These are phyloP conservation scores for Thomomys bottae DNA, from an alignment of 2,113 vertebrate species.

Conservation along the genomic window DNA sequence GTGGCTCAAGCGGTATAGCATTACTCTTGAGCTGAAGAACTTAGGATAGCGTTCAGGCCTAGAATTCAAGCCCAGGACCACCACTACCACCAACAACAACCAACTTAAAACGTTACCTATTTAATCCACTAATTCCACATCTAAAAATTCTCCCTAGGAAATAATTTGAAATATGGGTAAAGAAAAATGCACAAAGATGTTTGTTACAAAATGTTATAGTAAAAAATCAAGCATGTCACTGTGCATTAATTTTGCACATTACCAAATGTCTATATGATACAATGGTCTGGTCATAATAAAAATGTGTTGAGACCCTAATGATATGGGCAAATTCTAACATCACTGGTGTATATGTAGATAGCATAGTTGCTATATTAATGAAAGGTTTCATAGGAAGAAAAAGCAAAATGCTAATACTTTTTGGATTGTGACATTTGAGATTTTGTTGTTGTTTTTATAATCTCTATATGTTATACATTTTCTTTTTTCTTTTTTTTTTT, in stretches of 20 bases:
- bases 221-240: not conserved
- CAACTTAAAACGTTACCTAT: too few species aligned
- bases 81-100: too few species aligned
- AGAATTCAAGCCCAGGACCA: too few species aligned
- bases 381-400: conserved; percentile 1
- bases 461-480: not conserved
- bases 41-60: too few species aligned
- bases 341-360: not conserved
- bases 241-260: not conserved
- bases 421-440: not conserved
- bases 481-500: too few species aligned
- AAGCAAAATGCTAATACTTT: conserved; percentile 34
- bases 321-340: not conserved
- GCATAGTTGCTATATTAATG: not conserved
- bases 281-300: not conserved
- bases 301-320: conserved; percentile 3
- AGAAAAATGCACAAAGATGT: not conserved
- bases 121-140: conserved; percentile 31
- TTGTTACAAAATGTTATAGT: conserved; percentile 15
- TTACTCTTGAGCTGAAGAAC: too few species aligned
- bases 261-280: not conserved
- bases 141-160: not conserved
- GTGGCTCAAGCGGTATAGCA: too few species aligned
- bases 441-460: not conserved
- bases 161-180: conserved; percentile 43